Evolutionary conservation across 2,797 vertebrate species (phyloP).

Genomic region (Xerus rutilus): DNA sequence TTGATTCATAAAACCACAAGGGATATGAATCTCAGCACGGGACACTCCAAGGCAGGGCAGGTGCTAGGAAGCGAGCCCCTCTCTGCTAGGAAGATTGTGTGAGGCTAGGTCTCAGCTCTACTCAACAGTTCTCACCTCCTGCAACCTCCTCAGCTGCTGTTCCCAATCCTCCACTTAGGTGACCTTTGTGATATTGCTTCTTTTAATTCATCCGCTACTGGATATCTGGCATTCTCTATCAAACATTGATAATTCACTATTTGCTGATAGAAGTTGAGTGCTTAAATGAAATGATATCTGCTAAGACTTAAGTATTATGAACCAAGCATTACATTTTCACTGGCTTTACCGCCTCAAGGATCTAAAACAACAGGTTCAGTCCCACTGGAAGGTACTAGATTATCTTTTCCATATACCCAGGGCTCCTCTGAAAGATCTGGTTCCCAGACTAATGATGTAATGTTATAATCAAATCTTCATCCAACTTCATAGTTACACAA

Average conservation of each 20-base stretch:
- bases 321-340: not conserved
- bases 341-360: not conserved
- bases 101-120: not conserved
- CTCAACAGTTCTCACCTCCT: not conserved
- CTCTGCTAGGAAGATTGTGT: not conserved
- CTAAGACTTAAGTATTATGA: not conserved
- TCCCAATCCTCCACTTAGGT: not conserved
- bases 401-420: not conserved
- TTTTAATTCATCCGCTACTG: not conserved
- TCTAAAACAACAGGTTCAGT: not conserved
- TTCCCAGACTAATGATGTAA: not conserved
- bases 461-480: not conserved
- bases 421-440: not conserved
- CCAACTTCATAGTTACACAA: accelerated
- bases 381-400: not conserved
- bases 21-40: not conserved
- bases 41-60: not conserved
- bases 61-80: not conserved
- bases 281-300: not conserved
- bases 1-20: slow-evolving; percentile 2
- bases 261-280: not conserved
- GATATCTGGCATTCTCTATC: not conserved
- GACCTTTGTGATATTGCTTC: not conserved
- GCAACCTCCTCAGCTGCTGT: accelerated
- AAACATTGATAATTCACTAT: not conserved